Base-by-base conservation (phyloP, 2,888 invertebrate species). In the Deladenus siricidicola region DNA sequence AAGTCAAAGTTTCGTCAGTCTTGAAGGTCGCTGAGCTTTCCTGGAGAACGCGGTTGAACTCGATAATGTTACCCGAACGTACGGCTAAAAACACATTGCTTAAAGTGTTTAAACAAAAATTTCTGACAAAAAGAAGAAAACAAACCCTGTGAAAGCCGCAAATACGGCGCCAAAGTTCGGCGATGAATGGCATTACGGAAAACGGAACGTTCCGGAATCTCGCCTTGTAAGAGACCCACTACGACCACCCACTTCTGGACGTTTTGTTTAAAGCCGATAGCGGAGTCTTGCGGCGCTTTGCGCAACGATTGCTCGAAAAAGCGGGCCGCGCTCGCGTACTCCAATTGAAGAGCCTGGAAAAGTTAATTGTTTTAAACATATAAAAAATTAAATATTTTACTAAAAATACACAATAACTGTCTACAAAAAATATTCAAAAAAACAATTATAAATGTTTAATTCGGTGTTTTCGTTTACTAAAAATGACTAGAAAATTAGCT, bases 301-400 rank as follows among this genome's bases (percentile, higher is more conserved):
- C 98, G 85, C 78, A 94, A 84, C 0, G 85, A 85, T 74, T 96
- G 94, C 14, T 94, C 87, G 63, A 99, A 84, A 82, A 96, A 90
- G 79, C 93, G 93, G 76, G 94, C 92, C 1, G 98, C 96, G 76
- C 90, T 89, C 73, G 92, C 91, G 83, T 99, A 98, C 80, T 98
- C 94, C 64, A 99, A 83, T 52, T 74, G 62, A 30, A 65, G 50
- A 10, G 65, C 65, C 64, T 76, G 70, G 4, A 50, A 50, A 50
- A n/a, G n/a, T n/a, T n/a, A n/a, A n/a, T n/a, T n/a, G n/a, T n/a
- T n/a, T n/a, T n/a, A n/a, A n/a, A n/a, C n/a, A n/a, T n/a, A n/a
- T n/a, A n/a, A n/a, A n/a, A n/a, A n/a, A n/a, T n/a, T n/a, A n/a
- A n/a, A n/a, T n/a, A n/a, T n/a, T n/a, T n/a, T n/a, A n/a, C n/a